Conservation (phyloP, 2,113 vertebrate species). For the Noturus placidus region DNA sequence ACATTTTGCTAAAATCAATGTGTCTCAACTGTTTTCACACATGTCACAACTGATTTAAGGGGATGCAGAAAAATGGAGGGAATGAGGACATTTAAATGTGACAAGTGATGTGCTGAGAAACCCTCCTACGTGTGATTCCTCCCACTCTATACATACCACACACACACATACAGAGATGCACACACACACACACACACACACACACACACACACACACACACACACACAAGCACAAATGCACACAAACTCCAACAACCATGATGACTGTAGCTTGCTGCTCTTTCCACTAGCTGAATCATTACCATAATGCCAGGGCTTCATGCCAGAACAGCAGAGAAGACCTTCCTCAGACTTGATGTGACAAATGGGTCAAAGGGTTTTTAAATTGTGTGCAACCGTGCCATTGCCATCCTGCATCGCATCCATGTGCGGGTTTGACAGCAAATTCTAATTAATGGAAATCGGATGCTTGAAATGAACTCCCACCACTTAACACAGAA, state of each 20-base stretch:
- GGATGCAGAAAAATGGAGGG: constrained; percentile 28
- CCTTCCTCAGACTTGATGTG: constrained; percentile 32
- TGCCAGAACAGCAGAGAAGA: constrained; percentile 1
- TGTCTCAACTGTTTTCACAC: constrained; percentile 14
- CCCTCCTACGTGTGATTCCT: constrained; percentile 4
- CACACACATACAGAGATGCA: background rate
- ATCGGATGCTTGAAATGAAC: constrained; percentile 43
- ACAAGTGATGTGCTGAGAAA: constrained; percentile 28
- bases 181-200: background rate
- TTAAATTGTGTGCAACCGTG: constrained; percentile 35
- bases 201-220: background rate
- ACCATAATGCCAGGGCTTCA: constrained; percentile 44
- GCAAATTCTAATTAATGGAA: constrained; percentile 51
- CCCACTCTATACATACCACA: background rate
- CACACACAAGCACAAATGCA: background rate
- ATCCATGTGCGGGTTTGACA: constrained; percentile 35
- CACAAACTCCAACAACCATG: constrained; percentile 26
- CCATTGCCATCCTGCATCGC: constrained; percentile 13
- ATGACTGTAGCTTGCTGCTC: constrained; percentile 17
- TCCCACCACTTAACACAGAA: constrained; percentile 43
- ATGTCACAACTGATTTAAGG: constrained; percentile 26
- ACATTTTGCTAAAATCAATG: constrained; percentile 6
- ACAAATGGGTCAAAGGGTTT: constrained; percentile 36
- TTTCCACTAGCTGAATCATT: constrained; percentile 61
- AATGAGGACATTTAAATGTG: constrained; percentile 34